Conservation (phyloP, 30 jellyfish, hydroid and myxozoan genomes). For the Aurelia aurita region DNA sequence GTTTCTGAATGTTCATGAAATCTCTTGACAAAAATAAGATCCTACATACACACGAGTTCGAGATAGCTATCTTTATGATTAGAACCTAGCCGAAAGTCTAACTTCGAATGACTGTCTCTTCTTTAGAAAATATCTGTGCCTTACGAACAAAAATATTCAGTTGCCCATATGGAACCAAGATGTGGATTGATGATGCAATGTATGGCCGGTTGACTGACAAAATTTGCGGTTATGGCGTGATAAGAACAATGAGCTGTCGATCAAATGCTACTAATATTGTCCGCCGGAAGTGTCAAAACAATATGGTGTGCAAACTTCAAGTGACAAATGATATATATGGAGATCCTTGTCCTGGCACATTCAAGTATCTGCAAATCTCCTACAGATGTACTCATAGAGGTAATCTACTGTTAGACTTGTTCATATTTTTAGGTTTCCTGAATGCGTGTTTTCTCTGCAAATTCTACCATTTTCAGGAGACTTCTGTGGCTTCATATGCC, state of each 20-base stretch:
- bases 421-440: not conserved
- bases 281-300: constrained; percentile 39
- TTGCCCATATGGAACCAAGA: constrained; percentile 60
- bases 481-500: too few relatives aligned
- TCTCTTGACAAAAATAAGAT: too few relatives aligned
- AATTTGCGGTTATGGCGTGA: constrained; percentile 47
- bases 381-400: constrained; percentile 60
- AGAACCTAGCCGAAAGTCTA: too few relatives aligned
- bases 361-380: constrained; percentile 45
- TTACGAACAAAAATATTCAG: constrained; percentile 38
- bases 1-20: too few relatives aligned
- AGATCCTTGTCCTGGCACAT: constrained; percentile 75
- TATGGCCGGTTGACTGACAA: constrained; percentile 59
- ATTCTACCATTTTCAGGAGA: too few relatives aligned
- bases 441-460: not conserved
- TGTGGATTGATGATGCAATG: constrained; percentile 71
- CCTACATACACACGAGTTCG: too few relatives aligned
- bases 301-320: constrained; percentile 60
- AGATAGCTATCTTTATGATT: too few relatives aligned
- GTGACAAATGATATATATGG: constrained; percentile 48
- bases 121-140: constrained; percentile 41
- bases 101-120: not conserved
- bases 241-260: constrained; percentile 34
- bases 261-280: constrained; percentile 47
- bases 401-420: not conserved